A percentile compares a stretch with the other conserved stretches of the same genome.
These are phyloP conservation scores for Orthonevra nobilis DNA, from an alignment of 2,888 invertebrate genomes.

Conservation along the genomic window DNA sequence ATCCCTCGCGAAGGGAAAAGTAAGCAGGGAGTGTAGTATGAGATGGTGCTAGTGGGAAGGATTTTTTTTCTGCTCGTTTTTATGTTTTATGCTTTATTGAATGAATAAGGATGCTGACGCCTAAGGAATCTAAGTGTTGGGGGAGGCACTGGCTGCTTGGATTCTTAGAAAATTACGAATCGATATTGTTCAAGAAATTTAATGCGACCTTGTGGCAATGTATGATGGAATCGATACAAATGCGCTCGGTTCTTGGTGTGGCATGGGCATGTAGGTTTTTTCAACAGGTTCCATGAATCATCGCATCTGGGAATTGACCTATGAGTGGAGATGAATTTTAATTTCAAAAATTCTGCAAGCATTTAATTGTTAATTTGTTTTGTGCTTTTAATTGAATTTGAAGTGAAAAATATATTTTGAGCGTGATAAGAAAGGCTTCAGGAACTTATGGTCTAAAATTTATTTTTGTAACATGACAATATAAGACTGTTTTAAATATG, in stretches of 20 bases:
- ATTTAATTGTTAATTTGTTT: no score
- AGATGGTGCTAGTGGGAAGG: slow-evolving; percentile 40
- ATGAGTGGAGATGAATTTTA: no score
- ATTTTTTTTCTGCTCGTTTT: slow-evolving; percentile 18
- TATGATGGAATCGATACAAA: slow-evolving; percentile 62
- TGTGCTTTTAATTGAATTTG: no score
- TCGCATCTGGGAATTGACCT: slow-evolving; percentile 54
- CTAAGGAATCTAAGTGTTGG: slow-evolving; percentile 33
- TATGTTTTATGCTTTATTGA: slow-evolving; percentile 54
- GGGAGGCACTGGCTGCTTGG: slow-evolving; percentile 22
- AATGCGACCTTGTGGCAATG: slow-evolving; percentile 69
- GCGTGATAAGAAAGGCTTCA: no score
- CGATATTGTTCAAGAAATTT: slow-evolving; percentile 70
- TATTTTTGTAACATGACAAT: no score
- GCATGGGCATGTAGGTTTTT: slow-evolving; percentile 35
- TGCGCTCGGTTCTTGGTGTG: slow-evolving; percentile 29
- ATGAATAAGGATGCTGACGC: slow-evolving; percentile 55
- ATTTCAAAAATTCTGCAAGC: no score
- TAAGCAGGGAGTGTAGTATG: background rate
- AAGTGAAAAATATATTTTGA: no score
- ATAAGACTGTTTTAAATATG: no score
- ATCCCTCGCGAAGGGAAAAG: slow-evolving; percentile 32
- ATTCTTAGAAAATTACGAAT: slow-evolving; percentile 62
- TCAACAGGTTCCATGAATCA: slow-evolving; percentile 56
- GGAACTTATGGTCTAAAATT: no score